phyloP scores from a whole-genome alignment of 1,140 invertebrate species.

The Pectinophora gossypiella region DNA sequence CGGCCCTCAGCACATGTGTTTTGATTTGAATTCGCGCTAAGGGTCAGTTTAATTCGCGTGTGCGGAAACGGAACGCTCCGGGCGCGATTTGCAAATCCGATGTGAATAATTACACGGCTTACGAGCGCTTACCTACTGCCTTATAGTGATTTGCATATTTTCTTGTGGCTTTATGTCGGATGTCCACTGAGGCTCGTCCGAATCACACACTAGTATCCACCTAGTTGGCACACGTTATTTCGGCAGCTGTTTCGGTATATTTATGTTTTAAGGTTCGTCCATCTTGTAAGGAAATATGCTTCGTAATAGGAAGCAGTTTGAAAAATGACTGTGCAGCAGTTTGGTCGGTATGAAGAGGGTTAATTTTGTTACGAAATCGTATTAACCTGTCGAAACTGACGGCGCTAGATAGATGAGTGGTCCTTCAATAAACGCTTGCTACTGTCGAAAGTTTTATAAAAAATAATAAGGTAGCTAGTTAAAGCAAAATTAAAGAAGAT shows the following conservation, averaged over 20 bases:
- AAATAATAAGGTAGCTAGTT: background rate
- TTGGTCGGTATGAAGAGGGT: constrained; percentile 16
- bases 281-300: constrained; percentile 6
- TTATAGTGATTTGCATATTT: constrained; percentile 72
- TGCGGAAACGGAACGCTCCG: constrained; percentile 60
- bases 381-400: constrained; percentile 24
- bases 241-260: background rate
- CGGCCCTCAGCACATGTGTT: constrained; percentile 69
- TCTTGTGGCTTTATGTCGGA: constrained; percentile 53
- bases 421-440: background rate
- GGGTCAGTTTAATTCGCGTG: constrained; percentile 65
- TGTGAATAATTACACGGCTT: constrained; percentile 74
- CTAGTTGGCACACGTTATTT: background rate
- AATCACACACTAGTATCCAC: background rate
- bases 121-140: constrained; percentile 71
- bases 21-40: constrained; percentile 68
- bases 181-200: constrained; percentile 13
- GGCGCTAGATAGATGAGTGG: constrained; percentile 15
- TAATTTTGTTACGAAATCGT: constrained; percentile 15
- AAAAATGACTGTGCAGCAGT: constrained; percentile 16
- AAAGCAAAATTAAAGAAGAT: background rate
- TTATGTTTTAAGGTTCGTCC: background rate
- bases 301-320: constrained; percentile 11
- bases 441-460: background rate
- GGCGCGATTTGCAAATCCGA: constrained; percentile 70